Base-by-base conservation (phyloP, 1,140 invertebrate genomes). In the Aphelinus certus region DNA sequence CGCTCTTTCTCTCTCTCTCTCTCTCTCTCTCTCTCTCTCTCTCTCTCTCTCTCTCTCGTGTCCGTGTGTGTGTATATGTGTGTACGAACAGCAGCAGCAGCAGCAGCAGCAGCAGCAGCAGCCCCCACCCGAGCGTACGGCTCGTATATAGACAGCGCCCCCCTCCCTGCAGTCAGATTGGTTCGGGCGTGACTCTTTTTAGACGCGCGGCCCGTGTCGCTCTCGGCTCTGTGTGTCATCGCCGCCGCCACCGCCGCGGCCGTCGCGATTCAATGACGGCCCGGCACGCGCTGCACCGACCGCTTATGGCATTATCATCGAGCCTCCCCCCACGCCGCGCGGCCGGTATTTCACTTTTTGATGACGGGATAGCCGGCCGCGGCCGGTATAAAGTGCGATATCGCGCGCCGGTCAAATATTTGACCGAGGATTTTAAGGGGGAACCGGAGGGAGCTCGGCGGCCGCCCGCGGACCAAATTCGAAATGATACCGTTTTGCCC, bases 111-210 rank as follows among this genome's bases (percentile, higher is more conserved):
- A 26, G 26, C 26, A 26, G 26, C 26, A 26, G 26, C 26, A 26
- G 0, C 26, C 26, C 26, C 26, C 26, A 26, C 26, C 26, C 26
- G 26, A 26, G 26, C 26, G 26, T 26, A 26, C 26, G 26, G 26
- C 26, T 26, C 26, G 26, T 26, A 26, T 26, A 26, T 26, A 26
- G 26, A 26, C 10, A n/a, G 26, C 58, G 3, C 10, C 26, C 42
- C 10, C 67, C 26, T 48, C 64, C 77, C 78, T 83, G 82, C 83
- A 86, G 86, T 85, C 83, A 87, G 86, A 87, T 88, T 87, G 87
- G 83, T 82, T 85, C 81, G 83, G 83, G 84, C 82, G 81, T 86
- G 80, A 84, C 84, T 84, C 84, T 86, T 84, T 84, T n/a, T 9
- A n/a, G 10, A 65, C 57, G 49, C 57, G 60, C 43, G 51, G 2